Conservation (phyloP, 2,113 vertebrate species). For the Herpetotheres cachinnans region DNA sequence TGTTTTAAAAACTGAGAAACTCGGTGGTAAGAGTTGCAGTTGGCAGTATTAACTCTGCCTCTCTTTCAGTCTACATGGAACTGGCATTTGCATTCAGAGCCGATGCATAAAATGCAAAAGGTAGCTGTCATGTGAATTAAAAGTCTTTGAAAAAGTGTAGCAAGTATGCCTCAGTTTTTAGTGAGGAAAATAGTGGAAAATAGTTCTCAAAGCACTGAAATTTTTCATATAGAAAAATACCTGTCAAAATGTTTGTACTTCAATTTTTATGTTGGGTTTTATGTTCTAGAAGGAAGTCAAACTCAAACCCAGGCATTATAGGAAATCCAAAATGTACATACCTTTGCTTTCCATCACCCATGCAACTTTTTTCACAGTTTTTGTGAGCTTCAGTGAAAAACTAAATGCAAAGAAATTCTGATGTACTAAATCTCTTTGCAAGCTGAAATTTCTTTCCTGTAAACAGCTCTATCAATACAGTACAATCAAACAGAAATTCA, state of each 20-base stretch:
- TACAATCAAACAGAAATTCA: background rate
- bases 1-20: background rate
- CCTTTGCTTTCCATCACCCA: background rate
- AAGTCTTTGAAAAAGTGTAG: background rate
- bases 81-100: background rate
- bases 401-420: background rate
- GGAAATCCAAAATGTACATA: background rate
- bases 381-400: background rate
- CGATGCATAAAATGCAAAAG: background rate
- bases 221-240: background rate
- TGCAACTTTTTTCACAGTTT: background rate
- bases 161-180: background rate
- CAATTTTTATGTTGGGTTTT: background rate
- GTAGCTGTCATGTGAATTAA: background rate
- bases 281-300: background rate
- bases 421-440: background rate
- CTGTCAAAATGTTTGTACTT: background rate
- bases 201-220: background rate
- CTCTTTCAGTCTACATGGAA: background rate
- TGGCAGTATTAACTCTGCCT: background rate
- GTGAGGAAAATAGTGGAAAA: background rate
- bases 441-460: background rate
- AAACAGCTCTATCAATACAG: no score
- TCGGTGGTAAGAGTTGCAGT: background rate
- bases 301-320: background rate